Conservation (phyloP, 2,888 invertebrate genomes). For the Hylaea fasciaria region DNA sequence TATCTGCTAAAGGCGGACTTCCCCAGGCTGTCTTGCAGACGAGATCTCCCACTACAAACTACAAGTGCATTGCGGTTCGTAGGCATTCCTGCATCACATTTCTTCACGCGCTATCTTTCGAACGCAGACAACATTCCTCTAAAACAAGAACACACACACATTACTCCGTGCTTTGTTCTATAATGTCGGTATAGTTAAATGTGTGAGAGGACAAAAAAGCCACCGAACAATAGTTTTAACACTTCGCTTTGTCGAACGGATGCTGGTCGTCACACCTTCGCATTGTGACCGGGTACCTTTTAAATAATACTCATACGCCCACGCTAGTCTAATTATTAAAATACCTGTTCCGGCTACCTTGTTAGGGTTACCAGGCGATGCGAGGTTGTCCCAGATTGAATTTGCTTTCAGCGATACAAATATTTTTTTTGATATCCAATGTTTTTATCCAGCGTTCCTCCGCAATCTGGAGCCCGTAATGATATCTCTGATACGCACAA, state of each 20-base stretch:
- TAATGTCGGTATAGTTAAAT: constrained; percentile 51
- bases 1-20: too few relatives aligned
- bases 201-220: constrained; percentile 55
- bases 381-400: not conserved
- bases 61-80: too few relatives aligned
- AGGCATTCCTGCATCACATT: not conserved
- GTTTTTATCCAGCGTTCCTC: too few relatives aligned
- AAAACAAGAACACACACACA: constrained; percentile 32
- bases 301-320: constrained; percentile 59
- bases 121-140: constrained; percentile 29
- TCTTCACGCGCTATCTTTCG: not conserved
- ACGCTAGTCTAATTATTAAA: constrained; percentile 70
- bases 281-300: constrained; percentile 65
- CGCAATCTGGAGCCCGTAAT: too few relatives aligned
- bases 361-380: constrained; percentile 36
- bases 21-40: too few relatives aligned
- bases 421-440: too few relatives aligned
- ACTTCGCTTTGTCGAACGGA: constrained; percentile 72
- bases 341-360: constrained; percentile 60
- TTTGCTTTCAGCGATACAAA: too few relatives aligned
- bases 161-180: constrained; percentile 34
- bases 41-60: too few relatives aligned
- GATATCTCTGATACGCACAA: too few relatives aligned
- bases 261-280: constrained; percentile 65
- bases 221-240: constrained; percentile 72